Evolutionary conservation across 2,797 vertebrate species (phyloP), one percentile per base, ranked within the genome.

Genomic region (Pipistrellus kuhlii): DNA sequence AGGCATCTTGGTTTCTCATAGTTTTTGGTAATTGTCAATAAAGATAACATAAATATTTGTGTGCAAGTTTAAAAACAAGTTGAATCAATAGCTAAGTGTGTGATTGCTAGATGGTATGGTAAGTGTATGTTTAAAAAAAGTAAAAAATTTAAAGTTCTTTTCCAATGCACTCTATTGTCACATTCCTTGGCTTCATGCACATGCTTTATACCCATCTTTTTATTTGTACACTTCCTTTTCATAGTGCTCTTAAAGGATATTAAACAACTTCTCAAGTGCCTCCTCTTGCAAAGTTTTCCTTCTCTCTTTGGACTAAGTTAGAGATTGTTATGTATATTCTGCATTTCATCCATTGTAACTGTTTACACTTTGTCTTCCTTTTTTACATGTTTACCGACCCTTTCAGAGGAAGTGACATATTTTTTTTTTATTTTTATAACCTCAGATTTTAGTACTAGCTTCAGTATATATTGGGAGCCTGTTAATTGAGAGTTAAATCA

Each of bases 361-460:
- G 90, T 38, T n/a, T 18, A 73, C 66, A 38, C 44, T 59, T 55
- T 62, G 3, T 25, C 27, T 93, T 80, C 4, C 4, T 94, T 17
- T 6, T 25, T 64, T 21, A 72, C 4, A 75, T 76, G 27, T 76
- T 21, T 55, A 41, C 25, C 9, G 38, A 11, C 15, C 13, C 14
- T 81, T 85, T 85, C 5, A 66, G 51, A 15, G 1, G 23, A 91
- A 89, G 41, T 53, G 8, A 13, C 46, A 20, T 10, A 23, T 20
- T 3, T 73, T 20, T 3, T 73, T 77, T 91, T 91, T 23, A 92
- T 76, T 88, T 90, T 62, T 83, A 38, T 25, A 80, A 86, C 23
- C 9, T 93, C 2, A 9, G 20, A 87, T 83, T 93, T 71, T 72
- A 27, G 6, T 48, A 84, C 4, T 71, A 88, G 17, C n/a, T 86